Evolutionary conservation across 1,140 invertebrate genomes (phyloP), one percentile per base, ranked within the genome.

Genomic region (Metaphire vulgaris): DNA sequence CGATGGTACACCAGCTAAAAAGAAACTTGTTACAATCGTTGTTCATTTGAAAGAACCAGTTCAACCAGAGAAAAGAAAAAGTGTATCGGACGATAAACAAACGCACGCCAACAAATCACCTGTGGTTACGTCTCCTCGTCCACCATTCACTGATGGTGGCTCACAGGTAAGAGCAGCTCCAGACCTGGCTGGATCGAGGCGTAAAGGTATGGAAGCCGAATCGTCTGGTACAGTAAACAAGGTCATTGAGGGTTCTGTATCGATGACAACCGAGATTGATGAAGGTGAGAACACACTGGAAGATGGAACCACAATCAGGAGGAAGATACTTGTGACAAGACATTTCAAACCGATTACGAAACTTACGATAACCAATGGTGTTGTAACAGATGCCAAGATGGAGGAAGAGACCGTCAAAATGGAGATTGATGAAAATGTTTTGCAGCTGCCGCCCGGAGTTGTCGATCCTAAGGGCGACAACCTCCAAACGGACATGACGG

Each of bases 361-460:
- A 41, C 32, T 73, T 21, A 41, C 33, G 14, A 73, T 73, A 73
- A 26, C 41, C 12, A 41, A 73, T 41, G 72, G 72, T 14, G 26
- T 1, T 16, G 34, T 73, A 28, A 41, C 72, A 29, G 28, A 56
- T 41, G 72, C 72, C 28, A 28, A 21, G 16, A 73, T 73, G 26
- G 34, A 73, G 6, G 72, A 73, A 41, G 33, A 73, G 31, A 73
- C 72, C 1, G 28, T 28, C 2, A 31, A 73, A 31, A 34, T 34
- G 1, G 66, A 74, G 28, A 72, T 77, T 2, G 71, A 34, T 14
- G 76, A 77, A 28, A 56, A 34, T 28, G 64, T 77, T n/a, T 29
- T 72, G 2, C 29, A 64, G 28, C 16, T 77, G 66, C 31, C 76
- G 6, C 72, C 65, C 1, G 76, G 68, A 26, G 72, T 77, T 32